Base-by-base conservation (phyloP, 2,797 vertebrate genomes). In the Zenarchopterus dispar region DNA sequence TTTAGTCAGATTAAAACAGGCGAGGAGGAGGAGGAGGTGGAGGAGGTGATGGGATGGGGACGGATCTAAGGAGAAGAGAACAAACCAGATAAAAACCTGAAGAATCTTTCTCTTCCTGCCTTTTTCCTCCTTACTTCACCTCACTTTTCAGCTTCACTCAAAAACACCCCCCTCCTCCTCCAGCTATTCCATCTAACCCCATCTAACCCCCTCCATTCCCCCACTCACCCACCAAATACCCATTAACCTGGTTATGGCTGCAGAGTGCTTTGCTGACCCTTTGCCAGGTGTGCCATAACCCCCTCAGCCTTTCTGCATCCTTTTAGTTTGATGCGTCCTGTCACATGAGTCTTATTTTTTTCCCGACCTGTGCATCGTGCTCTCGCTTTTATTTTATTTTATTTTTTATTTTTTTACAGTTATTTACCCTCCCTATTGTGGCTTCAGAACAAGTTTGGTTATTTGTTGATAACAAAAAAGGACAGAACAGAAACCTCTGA, bases 1-100 rank as follows among this genome's bases (percentile, higher is more conserved):
- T 91, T 91, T 91, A 91, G 88, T 89, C 82, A 77, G 84, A 90
- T 90, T 91, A 91, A 88, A 91, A 90, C 86, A 84, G 82, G 74
- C 68, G 15, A 67, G 33, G 71, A 70, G 82, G 71, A 36, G 76
- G 72, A 61, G 44, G 78, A 17, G 68, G 54, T 57, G 73, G 80
- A 62, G 23, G 45, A 77, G 82, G 76, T 86, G 79, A 81, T 78
- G 80, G 36, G 36, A 39, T 13, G 80, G 80, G 36, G 36, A 39
- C 36, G 16, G 36, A 39, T 39, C 36, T 39, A 15, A 13, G 13
- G 36, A 39, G 36, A 39, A 15, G 13, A 39, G 36, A 39, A 72
- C 54, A 75, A 82, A 66, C 70, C 75, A 79, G 82, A 85, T 87
- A 87, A 89, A 80, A 78, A 33, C 75, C 47, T 73, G 7, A 6